Evolutionary conservation across 2,888 invertebrate genomes (phyloP).

Genomic region (Nemoura dubitans): DNA sequence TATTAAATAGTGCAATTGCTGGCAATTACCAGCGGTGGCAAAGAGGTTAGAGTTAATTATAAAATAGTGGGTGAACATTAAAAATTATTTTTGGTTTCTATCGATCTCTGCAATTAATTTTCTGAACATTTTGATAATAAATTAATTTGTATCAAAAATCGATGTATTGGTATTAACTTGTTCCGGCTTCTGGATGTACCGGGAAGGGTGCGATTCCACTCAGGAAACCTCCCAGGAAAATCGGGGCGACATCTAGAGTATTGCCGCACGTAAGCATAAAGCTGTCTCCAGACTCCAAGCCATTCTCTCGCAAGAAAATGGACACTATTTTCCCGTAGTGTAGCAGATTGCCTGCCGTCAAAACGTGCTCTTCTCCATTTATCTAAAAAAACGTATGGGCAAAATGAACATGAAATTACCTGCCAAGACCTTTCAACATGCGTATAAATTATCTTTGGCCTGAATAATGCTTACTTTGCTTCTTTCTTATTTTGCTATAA

Average conservation of each 20-base stretch:
- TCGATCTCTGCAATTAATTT: too few species aligned
- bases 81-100: too few species aligned
- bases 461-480: too few species aligned
- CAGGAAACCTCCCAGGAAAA: conserved; percentile 1
- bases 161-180: background rate
- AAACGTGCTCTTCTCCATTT: background rate
- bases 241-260: conserved; percentile 18
- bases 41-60: too few species aligned
- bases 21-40: too few species aligned
- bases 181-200: background rate
- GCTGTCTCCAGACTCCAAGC: background rate
- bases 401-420: too few species aligned
- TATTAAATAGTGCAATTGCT: too few species aligned
- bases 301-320: background rate
- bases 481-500: too few species aligned
- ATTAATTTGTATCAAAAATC: background rate
- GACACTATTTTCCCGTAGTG: background rate
- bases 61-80: too few species aligned
- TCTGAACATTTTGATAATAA: too few species aligned
- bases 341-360: background rate
- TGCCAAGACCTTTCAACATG: too few species aligned
- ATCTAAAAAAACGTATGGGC: background rate
- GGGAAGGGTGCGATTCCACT: background rate
- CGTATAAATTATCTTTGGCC: too few species aligned
- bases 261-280: conserved; percentile 28